These are phyloP conservation scores for Lethrus apterus DNA, from an alignment of 1,140 invertebrate species.

Conservation along the genomic window DNA sequence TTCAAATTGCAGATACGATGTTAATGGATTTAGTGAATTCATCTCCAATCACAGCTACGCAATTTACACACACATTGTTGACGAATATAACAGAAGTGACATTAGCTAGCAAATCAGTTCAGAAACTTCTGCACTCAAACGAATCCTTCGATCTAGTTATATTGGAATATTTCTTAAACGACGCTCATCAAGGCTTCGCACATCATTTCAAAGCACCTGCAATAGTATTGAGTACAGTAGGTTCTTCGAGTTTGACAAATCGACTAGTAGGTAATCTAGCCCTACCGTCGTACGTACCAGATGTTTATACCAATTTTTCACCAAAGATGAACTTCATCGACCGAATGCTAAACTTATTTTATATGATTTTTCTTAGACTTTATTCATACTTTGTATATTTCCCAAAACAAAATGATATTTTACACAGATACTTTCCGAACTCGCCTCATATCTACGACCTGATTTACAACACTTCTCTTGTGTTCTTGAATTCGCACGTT, in stretches of 20 bases:
- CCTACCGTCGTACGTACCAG: conserved; percentile 35
- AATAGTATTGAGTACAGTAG: conserved; percentile 19
- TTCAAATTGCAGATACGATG: too few species aligned
- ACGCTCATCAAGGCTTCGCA: conserved; percentile 9
- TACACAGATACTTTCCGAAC: conserved; percentile 38
- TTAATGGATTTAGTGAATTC: too few species aligned
- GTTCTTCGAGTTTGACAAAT: conserved; percentile 28
- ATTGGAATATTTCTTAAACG: conserved; percentile 14
- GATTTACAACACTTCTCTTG: conserved; percentile 44
- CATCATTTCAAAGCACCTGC: conserved; percentile 17
- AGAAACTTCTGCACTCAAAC: conserved; percentile 9
- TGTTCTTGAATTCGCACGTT: conserved; percentile 52
- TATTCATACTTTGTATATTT: conserved; percentile 22
- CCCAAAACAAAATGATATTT: conserved; percentile 34
- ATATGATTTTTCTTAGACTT: conserved; percentile 13
- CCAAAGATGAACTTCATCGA: conserved; percentile 43
- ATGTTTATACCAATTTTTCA: conserved; percentile 28
- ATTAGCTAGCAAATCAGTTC: too few species aligned
- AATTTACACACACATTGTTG: too few species aligned
- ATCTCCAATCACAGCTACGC: too few species aligned
- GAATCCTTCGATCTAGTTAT: conserved; percentile 11
- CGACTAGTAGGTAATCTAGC: conserved; percentile 37
- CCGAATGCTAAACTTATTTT: conserved; percentile 38
- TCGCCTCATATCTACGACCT: conserved; percentile 45
- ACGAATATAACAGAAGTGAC: too few species aligned